Evolutionary conservation across 1,140 invertebrate species (phyloP), one percentile per base, ranked within the genome.

Genomic region (Drosophila parabipectinata): DNA sequence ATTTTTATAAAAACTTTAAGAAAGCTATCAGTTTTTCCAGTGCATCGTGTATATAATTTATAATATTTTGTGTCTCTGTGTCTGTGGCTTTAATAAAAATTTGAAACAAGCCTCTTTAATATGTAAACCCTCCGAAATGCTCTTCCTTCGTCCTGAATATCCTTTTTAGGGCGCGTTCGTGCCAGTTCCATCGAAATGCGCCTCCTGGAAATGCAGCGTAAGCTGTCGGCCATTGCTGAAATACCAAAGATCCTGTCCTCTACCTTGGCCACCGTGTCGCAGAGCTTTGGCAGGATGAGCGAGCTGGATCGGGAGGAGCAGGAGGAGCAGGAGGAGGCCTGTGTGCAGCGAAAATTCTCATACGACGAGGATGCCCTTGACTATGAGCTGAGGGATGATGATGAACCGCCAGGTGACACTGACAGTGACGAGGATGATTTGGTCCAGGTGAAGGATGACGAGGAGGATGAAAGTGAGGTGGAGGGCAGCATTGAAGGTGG

Each of bases 301-400:
- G 62, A 69, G 6, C 52, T 55, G 32, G 75, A 78, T 34, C n/a
- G 39, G 26, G 53, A 57, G 9, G 51, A 60, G 48, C 51, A 51
- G 26, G 53, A 57, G 9, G 51, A 60, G 48, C 51, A 51, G 18
- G 44, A 28, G 28, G 54, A 53, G 44, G 18, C 21, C 24, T 77
- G 54, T 41, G 69, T 76, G 50, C 84, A 72, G 24, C 77, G 83
- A 15, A 91, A 89, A 44, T 79, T 58, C 32, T 90, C 90, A 41
- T 91, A 92, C 24, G 91, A 92, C 14, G 91, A 92, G 66, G 87
- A 92, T 81, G 89, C 62, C 24, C 58, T 90, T 15, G 88, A 91
- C 77, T 91, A 81, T 53, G 87, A 91, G 53, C 63, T 90, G 26
- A 48, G 60, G 41, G 32, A 68, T 37, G 54, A 67, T 39, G 41